phyloP scores from a whole-genome alignment of 2,888 invertebrate genomes.

The Atethmia centrago region DNA sequence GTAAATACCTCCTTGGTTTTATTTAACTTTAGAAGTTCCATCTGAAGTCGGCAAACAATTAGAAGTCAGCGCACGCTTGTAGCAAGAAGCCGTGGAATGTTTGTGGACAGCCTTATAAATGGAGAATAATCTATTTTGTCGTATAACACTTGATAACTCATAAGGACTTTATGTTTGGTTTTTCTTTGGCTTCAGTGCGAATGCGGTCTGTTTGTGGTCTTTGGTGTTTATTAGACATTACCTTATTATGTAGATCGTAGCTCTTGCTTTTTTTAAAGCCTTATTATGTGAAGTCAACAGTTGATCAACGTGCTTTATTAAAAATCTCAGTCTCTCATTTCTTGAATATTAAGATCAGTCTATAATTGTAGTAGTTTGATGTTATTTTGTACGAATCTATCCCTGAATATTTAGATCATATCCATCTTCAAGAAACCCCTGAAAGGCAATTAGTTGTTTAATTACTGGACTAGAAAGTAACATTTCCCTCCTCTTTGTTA shows the following conservation, averaged over 20 bases:
- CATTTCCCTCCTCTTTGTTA: constrained; percentile 68
- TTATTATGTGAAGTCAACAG: constrained; percentile 1
- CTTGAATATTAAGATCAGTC: not conserved
- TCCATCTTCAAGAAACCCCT: not conserved
- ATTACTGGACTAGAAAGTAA: constrained; percentile 18
- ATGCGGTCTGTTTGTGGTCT: constrained; percentile 27
- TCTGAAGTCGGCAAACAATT: constrained; percentile 61
- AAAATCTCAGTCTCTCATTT: not conserved
- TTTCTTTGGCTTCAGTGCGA: constrained; percentile 36
- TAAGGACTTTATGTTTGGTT: constrained; percentile 48
- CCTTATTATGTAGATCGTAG: constrained; percentile 24
- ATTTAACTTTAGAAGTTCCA: constrained; percentile 54
- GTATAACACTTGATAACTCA: constrained; percentile 61
- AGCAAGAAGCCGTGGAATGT: constrained; percentile 51
- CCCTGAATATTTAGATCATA: not conserved
- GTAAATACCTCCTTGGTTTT: constrained; percentile 46
- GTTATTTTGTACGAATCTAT: no score
- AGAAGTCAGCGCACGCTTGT: constrained; percentile 51
- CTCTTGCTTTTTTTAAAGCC: constrained; percentile 8
- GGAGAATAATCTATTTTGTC: constrained; percentile 50
- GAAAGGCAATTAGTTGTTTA: not conserved
- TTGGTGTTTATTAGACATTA: constrained; percentile 17
- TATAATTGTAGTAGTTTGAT: no score
- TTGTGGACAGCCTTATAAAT: constrained; percentile 50
- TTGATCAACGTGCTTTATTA: not conserved